Base-by-base conservation (phyloP, 2,113 vertebrate species). In the Oreotrochilus melanogaster region DNA sequence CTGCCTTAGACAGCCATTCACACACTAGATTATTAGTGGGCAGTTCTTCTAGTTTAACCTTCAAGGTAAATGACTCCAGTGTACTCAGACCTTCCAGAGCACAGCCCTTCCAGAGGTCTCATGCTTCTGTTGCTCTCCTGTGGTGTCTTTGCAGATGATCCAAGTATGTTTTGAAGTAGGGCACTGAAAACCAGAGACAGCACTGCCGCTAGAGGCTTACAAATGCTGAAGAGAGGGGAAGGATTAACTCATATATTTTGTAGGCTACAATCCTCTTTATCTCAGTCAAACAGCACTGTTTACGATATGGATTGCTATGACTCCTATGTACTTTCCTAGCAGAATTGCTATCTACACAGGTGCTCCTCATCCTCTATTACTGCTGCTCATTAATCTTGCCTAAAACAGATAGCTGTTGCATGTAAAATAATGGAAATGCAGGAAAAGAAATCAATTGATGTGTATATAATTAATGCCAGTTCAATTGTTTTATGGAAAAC, bases 231-330 rank as follows among this genome's bases (percentile, higher is more conserved):
- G 73, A 69, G 56, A 56, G 21, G 30, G 58, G 47, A 89, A 78
- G 57, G 61, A 69, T 94, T 92, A 39, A 24, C 78, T 27, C 73
- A 2, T 54, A 2, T 80, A 2, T 85, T 93, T 88, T 87, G 18
- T 58, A 89, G 83, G 53, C 70, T 82, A 31, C 60, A 88, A 94
- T 93, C 70, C 88, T 1, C 17, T 90, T 95, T 94, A 62, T 96
- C 83, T 78, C 85, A 58, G 67, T 58, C 82, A 76, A 83, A 56
- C 75, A 94, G 83, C 30, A 1, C 71, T 71, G 92, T 88, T 83
- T 93, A 62, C 54, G 85, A 2, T 53, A 45, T 42, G 67, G 42
- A 92, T 92, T 94, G 66, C 71, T 53, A 18, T 73, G 88, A 28
- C 33, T 93, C 67, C 35, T 25, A 5, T 11, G 28, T 70, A 31